Percentiles rank a stretch among this genome's conserved stretches.
phyloP scores from a whole-genome alignment of 2,113 vertebrate genomes.

The Romanogobio albipinnatus region DNA sequence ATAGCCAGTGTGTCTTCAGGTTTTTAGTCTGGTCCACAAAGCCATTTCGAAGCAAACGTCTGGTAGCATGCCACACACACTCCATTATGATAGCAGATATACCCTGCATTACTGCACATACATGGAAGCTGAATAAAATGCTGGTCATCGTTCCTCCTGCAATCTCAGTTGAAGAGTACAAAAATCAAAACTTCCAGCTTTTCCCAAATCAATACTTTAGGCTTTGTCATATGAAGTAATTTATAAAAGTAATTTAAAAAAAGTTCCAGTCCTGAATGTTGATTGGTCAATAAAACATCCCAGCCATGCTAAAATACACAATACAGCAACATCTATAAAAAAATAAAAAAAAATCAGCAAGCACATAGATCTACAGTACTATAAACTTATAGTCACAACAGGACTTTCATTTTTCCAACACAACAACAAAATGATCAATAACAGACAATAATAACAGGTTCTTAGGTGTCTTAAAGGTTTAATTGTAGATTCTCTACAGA shows the following conservation, averaged over 20 bases:
- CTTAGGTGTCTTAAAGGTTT: neutral
- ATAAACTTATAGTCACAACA: neutral
- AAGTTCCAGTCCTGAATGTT: neutral
- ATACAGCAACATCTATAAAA: neutral
- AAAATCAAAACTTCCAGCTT: neutral
- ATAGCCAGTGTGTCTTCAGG: neutral
- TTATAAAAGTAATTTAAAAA: neutral
- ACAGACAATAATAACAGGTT: neutral
- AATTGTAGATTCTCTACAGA: no score
- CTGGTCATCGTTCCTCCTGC: neutral
- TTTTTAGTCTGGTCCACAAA: neutral
- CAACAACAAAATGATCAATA: neutral
- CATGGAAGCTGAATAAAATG: no score
- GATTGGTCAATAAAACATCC: slow-evolving; percentile 8
- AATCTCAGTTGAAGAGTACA: slow-evolving; percentile 8
- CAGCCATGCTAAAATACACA: neutral
- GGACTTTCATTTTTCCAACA: neutral
- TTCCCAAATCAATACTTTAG: slow-evolving; percentile 20
- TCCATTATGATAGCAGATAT: neutral
- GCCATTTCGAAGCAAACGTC: neutral
- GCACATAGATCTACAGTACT: neutral
- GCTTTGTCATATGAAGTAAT: neutral
- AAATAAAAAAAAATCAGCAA: neutral
- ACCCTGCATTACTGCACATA: neutral
- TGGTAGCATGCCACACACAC: slow-evolving; percentile 1